These are phyloP conservation scores for Echinarachnius parma DNA, from an alignment of 53 echinoderm and acorn worm genomes.

Conservation along the genomic window DNA sequence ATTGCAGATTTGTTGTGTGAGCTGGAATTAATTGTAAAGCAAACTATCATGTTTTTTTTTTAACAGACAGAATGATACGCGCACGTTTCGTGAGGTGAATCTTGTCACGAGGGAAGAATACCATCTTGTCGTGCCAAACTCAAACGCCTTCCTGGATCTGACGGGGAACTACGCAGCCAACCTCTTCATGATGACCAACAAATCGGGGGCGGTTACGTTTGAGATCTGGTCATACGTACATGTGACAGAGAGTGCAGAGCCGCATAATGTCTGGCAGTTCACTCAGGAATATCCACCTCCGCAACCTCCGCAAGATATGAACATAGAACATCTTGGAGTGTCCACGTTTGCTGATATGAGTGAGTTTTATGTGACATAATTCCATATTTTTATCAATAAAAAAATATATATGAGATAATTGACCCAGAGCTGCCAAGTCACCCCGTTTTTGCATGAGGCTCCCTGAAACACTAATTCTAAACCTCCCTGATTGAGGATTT, in stretches of 20 bases:
- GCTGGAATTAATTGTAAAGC: too few relatives aligned
- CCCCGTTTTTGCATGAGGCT: too few relatives aligned
- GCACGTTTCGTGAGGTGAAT: slow-evolving; percentile 1
- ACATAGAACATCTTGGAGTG: slow-evolving; percentile 54
- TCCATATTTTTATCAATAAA: too few relatives aligned
- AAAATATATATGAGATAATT: too few relatives aligned
- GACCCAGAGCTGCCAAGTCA: too few relatives aligned
- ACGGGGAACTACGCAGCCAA: slow-evolving; percentile 57
- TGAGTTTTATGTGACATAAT: slow-evolving; percentile 33
- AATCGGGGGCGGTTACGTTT: slow-evolving; percentile 14
- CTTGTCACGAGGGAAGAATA: slow-evolving; percentile 7
- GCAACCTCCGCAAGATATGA: not conserved
- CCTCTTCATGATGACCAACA: slow-evolving; percentile 56
- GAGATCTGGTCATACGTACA: slow-evolving; percentile 41
- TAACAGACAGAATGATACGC: not conserved
- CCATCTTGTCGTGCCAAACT: slow-evolving; percentile 58
- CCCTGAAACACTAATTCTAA: too few relatives aligned
- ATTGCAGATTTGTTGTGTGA: too few relatives aligned
- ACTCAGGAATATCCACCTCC: slow-evolving; percentile 5
- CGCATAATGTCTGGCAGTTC: slow-evolving; percentile 12
- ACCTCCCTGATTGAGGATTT: too few relatives aligned
- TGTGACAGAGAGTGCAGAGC: not conserved
- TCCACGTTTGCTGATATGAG: slow-evolving; percentile 85
- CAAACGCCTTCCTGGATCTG: slow-evolving; percentile 75
- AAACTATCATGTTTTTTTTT: too few relatives aligned